Base-by-base conservation (phyloP, 1,140 invertebrate species). In the Listronotus bonariensis region DNA sequence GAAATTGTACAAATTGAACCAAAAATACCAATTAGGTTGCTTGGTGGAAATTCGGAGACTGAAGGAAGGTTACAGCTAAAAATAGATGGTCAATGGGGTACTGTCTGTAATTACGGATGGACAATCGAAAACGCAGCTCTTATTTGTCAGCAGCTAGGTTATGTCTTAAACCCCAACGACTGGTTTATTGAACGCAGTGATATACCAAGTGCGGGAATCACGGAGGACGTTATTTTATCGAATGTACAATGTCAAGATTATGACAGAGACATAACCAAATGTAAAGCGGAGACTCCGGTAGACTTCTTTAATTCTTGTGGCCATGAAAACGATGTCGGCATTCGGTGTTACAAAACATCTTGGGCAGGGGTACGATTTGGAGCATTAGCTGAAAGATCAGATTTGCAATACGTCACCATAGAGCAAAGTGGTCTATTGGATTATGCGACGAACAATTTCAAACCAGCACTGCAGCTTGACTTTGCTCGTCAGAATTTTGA, bases 71-170 rank as follows among this genome's bases (percentile, higher is more conserved):
- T 95, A 20, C 92, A 95, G 82, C 84, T 93, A 0, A 84, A 88
- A 70, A 82, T 97, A 7, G 87, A 90, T 64, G 85, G 89, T 14
- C 88, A 88, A 78, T 99, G 97, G 97, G 97, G 97, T 48, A 97
- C 95, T 0, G 92, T 99, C 5, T 99, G 97, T 75, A 94, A 95
- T 81, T 93, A 98, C 77, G 91, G 90, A 26, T 99, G 97, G 95
- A 96, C 88, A 46, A 89, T 93, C n/a, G 83, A 88, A 45, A 90
- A 95, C 72, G 95, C 97, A 3, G 91, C 94, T 0, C 79, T 99
- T 17, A 96, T 94, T 0, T 99, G 97, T 76, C 92, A 97, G 80
- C 96, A 98, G 80, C 78, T 99, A 58, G 97, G 97, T 0, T 82
- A 95, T 49, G 93, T 92, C 0, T 83, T 98, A 6, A 95, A 99